These are phyloP conservation scores for Mesochorus sp. DNA, from an alignment of 2,888 invertebrate genomes.

Conservation along the genomic window DNA sequence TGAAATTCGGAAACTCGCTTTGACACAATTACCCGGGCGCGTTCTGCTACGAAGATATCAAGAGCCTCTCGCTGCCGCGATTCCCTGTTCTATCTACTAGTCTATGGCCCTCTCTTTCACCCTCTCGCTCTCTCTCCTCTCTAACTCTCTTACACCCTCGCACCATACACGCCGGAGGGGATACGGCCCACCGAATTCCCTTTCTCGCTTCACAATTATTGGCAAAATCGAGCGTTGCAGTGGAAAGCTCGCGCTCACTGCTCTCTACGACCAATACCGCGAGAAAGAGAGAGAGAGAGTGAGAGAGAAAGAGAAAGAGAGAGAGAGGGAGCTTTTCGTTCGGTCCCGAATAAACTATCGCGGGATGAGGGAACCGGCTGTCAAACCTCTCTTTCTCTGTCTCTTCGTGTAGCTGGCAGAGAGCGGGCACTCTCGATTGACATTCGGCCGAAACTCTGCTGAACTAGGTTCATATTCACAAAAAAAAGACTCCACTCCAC, in stretches of 20 bases:
- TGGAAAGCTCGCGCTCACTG: slow-evolving; percentile 63
- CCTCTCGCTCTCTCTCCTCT: slow-evolving; percentile 34
- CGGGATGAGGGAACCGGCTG: slow-evolving; percentile 11
- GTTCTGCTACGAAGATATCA: slow-evolving; percentile 70
- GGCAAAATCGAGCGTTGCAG: slow-evolving; percentile 67
- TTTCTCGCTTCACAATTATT: slow-evolving; percentile 69
- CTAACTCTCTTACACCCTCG: not conserved
- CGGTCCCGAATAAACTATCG: slow-evolving; percentile 52
- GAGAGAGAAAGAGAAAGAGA: not conserved
- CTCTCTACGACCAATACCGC: slow-evolving; percentile 23
- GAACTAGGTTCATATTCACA: slow-evolving; percentile 28
- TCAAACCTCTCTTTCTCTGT: not conserved
- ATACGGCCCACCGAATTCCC: slow-evolving; percentile 65
- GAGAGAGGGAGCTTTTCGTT: slow-evolving; percentile 46
- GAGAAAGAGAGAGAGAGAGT: too few relatives aligned
- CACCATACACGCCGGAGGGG: slow-evolving; percentile 53
- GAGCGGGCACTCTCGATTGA: slow-evolving; percentile 29
- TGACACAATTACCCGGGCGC: slow-evolving; percentile 80
- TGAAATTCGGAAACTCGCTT: slow-evolving; percentile 81
- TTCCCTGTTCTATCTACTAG: slow-evolving; percentile 59
- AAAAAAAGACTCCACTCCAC: slow-evolving; percentile 31
- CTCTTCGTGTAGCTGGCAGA: not conserved
- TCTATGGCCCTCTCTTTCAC: slow-evolving; percentile 34
- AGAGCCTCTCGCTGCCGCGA: slow-evolving; percentile 64
- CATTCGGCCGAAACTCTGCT: slow-evolving; percentile 47